Percentiles rank a stretch among this genome's conserved stretches.
These are phyloP conservation scores for Symphodus melops DNA, from an alignment of 2,113 vertebrate genomes.

Conservation along the genomic window DNA sequence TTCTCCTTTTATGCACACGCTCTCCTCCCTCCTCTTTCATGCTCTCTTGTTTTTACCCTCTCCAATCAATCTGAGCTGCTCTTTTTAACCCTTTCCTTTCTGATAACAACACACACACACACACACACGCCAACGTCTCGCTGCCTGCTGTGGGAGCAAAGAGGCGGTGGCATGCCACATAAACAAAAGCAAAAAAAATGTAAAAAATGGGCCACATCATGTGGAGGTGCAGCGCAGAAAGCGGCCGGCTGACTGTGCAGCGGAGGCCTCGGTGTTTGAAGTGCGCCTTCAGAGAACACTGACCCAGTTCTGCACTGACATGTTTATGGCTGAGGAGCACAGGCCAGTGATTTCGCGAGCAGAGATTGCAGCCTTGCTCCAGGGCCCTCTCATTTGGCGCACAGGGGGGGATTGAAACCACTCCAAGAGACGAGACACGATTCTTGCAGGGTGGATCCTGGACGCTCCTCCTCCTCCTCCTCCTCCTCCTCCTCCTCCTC, in stretches of 20 bases:
- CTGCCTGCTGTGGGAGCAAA: constrained; percentile 26
- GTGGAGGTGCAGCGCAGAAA: constrained; percentile 53
- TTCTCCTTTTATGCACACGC: constrained; percentile 8
- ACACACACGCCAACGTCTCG: too few species aligned
- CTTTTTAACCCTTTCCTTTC: constrained; percentile 19
- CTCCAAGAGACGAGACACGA: constrained; percentile 54
- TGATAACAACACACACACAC: too few species aligned
- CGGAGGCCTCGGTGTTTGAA: constrained; percentile 63
- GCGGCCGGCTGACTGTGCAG: constrained; percentile 22
- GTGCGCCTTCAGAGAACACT: constrained; percentile 64
- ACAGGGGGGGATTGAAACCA: constrained; percentile 50
- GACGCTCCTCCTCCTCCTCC: constrained; percentile 39
- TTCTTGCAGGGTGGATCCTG: constrained; percentile 56
- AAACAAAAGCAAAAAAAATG: constrained; percentile 50
- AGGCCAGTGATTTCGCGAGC: constrained; percentile 75
- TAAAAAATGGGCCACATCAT: constrained; percentile 55
- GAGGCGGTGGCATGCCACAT: constrained; percentile 58
- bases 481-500: constrained; percentile 29
- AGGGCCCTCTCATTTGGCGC: constrained; percentile 74
- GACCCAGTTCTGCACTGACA: constrained; percentile 81
- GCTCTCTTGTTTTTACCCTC: constrained; percentile 1
- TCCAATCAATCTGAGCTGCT: not conserved
- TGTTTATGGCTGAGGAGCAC: constrained; percentile 80
- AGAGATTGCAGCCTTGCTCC: constrained; percentile 75
- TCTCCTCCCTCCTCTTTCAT: constrained; percentile 21